Base-by-base conservation (phyloP, 2,888 invertebrate genomes). In the Sesamia inferens region DNA sequence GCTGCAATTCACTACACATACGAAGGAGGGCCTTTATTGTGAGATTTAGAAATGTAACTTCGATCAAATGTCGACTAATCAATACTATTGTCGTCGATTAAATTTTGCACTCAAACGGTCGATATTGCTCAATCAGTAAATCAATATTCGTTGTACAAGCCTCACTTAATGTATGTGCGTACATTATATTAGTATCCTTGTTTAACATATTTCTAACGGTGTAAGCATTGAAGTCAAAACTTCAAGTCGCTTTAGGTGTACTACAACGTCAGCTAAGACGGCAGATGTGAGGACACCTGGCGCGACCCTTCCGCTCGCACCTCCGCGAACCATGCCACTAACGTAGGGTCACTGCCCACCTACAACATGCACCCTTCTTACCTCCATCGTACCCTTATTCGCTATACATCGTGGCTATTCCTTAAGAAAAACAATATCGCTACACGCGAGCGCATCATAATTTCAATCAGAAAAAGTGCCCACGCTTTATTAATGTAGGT, bases 241-340 rank as follows among this genome's bases (percentile, higher is more conserved):
- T 86, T 86, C 82, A 89, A 90, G 91, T 89, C 87, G 86, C 88
- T 87, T 88, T 92, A 90, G 91, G 92, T 92, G 92, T 89, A 88
- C 88, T 88, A 85, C 88, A 89, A 88, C 88, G 76, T 76, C 87
- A 89, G 88, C 91, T 90, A 93, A 94, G 95, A 94, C 94, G 95
- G 95, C 96, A 96, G 96, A 95, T 96, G 96, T 92, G 91, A 86
- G 81, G 92, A 89, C 96, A 96, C 96, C 96, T 96, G 96, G 96
- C 94, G 92, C 92, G 94, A 93, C 95, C 95, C 95, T 95, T 94
- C 94, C 95, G 94, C 90, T 90, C 90, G 90, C 90, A 89, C 90
- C 91, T 91, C 90, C 89, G 84, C 85, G 78, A 85, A 85, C 85
- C 85, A 84, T 84, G 74, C 81, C 78, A 71, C 85, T 76, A 88